Evolutionary conservation across 1,140 invertebrate genomes (phyloP).

Genomic region (Metopolophium dirhodum): DNA sequence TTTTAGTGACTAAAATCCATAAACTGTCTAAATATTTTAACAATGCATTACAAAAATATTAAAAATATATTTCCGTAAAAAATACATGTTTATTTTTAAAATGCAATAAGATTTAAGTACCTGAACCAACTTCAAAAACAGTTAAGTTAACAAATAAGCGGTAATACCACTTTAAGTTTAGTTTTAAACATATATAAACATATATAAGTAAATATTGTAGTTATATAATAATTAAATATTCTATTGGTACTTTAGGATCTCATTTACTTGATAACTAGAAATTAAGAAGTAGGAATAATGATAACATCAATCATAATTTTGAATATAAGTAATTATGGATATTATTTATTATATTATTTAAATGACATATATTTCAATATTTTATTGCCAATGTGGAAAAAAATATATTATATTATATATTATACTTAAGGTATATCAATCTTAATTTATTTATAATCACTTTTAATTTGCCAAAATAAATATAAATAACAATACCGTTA

Average conservation of each 20-base stretch:
- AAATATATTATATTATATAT: not conserved
- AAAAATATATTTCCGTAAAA: not conserved
- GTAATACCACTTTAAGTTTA: not conserved
- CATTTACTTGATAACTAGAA: not conserved
- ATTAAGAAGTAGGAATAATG: not conserved
- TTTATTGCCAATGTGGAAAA: not conserved
- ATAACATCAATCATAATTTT: not conserved
- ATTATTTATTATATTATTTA: not conserved
- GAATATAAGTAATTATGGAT: not conserved
- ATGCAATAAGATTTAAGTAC: not conserved
- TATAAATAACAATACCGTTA: not conserved
- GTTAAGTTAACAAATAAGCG: not conserved
- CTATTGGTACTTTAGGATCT: not conserved
- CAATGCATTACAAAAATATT: too few relatives aligned
- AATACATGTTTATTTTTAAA: not conserved
- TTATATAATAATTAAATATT: not conserved
- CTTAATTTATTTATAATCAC: conserved; percentile 16
- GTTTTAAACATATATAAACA: not conserved
- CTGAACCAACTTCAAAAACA: not conserved
- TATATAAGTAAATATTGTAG: not conserved
- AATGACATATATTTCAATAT: not conserved
- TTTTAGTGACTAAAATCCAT: not conserved
- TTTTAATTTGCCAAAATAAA: not conserved
- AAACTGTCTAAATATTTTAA: too few relatives aligned
- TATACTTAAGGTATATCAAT: not conserved